phyloP scores from a whole-genome alignment of 2,797 vertebrate species.

The Mus spretus region DNA sequence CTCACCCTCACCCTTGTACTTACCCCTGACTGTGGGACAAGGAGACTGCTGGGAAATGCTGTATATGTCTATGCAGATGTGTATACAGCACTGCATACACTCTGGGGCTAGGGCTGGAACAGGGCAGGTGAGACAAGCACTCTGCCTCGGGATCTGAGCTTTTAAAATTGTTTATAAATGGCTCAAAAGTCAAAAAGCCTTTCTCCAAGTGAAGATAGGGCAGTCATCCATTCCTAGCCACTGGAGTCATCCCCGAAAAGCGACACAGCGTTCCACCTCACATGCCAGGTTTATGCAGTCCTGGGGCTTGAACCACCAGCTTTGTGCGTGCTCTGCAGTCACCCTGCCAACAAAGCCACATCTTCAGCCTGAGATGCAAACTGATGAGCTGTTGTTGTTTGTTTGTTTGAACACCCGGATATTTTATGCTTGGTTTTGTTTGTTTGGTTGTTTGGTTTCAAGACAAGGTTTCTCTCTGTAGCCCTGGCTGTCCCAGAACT shows the following conservation, averaged over 20 bases:
- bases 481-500: too few species aligned
- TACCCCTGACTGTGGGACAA: not conserved
- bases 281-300: not conserved
- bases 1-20: not conserved
- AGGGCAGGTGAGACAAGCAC: not conserved
- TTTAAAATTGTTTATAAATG: not conserved
- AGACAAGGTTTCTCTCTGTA: not conserved
- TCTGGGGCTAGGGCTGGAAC: not conserved
- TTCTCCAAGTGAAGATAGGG: not conserved
- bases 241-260: not conserved
- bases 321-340: not conserved
- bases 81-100: not conserved
- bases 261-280: not conserved
- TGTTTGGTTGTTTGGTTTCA: not conserved
- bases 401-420: not conserved
- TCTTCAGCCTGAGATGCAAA: not conserved
- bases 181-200: slow-evolving; percentile 6
- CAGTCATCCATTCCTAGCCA: not conserved
- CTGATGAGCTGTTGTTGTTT: not conserved
- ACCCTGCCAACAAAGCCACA: not conserved
- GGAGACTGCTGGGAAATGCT: not conserved
- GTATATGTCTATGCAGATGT: not conserved
- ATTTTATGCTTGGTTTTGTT: not conserved
- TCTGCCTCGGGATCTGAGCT: not conserved
- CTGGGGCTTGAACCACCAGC: too few species aligned